phyloP scores from a whole-genome alignment of 1,140 invertebrate genomes.

The Solen grandis region DNA sequence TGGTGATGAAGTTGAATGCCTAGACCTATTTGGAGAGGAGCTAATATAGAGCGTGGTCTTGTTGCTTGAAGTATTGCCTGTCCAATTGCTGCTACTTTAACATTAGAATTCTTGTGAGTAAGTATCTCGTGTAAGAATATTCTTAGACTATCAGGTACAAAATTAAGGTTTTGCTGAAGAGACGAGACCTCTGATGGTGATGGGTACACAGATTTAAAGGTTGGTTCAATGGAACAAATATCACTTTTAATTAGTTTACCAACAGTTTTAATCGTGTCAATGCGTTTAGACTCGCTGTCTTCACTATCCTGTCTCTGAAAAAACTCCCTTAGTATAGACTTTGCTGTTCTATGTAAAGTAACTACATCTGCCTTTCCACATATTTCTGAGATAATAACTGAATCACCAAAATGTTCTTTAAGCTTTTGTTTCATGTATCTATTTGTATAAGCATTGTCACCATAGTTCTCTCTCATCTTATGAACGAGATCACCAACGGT shows the following conservation, averaged over 20 bases:
- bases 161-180: conserved; percentile 12
- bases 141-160: conserved; percentile 29
- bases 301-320: background rate
- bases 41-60: conserved; percentile 40
- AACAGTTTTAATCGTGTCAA: conserved; percentile 24
- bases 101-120: conserved; percentile 1
- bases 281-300: conserved; percentile 3
- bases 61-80: conserved; percentile 65
- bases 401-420: conserved; percentile 39
- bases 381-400: conserved; percentile 32
- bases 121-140: conserved; percentile 23
- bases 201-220: conserved; percentile 7
- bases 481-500: conserved; percentile 43
- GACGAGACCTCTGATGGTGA: background rate
- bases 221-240: conserved; percentile 6
- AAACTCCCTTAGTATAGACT: background rate
- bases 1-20: conserved; percentile 58
- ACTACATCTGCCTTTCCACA: conserved; percentile 40
- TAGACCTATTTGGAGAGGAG: conserved; percentile 60
- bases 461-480: conserved; percentile 46
- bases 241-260: conserved; percentile 50
- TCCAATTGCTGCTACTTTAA: conserved; percentile 54
- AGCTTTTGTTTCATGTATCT: conserved; percentile 39
- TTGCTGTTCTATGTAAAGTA: conserved; percentile 20
- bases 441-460: conserved; percentile 9